These are phyloP conservation scores for Helicolenus hilgendorfi DNA, from an alignment of 2,797 vertebrate genomes.

Conservation along the genomic window DNA sequence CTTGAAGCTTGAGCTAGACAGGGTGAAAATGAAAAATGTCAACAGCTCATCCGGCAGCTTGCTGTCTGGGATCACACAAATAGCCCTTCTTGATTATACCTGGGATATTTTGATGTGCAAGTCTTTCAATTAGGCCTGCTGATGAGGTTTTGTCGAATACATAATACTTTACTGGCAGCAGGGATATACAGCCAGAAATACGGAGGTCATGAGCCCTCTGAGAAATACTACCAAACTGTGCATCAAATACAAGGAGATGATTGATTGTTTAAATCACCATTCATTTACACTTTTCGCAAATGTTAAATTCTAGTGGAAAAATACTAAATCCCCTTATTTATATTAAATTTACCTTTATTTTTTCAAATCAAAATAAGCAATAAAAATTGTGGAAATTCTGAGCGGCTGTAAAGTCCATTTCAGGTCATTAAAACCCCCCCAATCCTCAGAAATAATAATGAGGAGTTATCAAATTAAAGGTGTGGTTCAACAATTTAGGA, in stretches of 20 bases:
- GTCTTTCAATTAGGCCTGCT: neutral
- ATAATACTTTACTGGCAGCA: neutral
- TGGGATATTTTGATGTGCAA: conserved; percentile 1
- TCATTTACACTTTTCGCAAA: neutral
- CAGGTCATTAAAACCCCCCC: neutral
- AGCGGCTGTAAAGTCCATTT: neutral
- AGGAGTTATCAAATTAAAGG: neutral
- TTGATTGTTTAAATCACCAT: neutral
- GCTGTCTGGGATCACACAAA: neutral
- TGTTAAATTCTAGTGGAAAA: neutral
- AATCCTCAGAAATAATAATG: neutral
- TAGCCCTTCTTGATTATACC: neutral
- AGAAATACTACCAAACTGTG: neutral
- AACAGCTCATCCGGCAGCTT: conserved; percentile 16
- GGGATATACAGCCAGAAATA: neutral
- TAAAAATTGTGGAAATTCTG: neutral
- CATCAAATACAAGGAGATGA: neutral
- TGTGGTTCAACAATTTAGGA: neutral
- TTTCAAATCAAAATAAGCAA: neutral
- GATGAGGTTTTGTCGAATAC: neutral
- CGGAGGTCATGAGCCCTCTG: neutral
- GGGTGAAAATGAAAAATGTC: conserved; percentile 71
- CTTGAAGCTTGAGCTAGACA: conserved; percentile 35
- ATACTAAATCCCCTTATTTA: neutral
- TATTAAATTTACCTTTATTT: neutral